These are phyloP conservation scores for Acanthiza pusilla DNA, from an alignment of 2,797 vertebrate species.

Conservation along the genomic window DNA sequence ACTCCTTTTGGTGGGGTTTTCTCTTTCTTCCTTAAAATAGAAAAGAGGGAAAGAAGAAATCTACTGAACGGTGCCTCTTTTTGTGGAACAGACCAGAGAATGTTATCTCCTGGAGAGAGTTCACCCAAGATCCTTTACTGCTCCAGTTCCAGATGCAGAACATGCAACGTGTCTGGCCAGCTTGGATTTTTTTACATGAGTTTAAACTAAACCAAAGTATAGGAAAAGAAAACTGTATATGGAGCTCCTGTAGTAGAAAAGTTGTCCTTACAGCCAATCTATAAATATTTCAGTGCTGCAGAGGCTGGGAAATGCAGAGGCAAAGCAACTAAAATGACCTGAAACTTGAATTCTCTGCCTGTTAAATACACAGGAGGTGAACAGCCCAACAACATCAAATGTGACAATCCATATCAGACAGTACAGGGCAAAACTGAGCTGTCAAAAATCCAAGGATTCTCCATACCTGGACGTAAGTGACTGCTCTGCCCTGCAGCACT, in stretches of 20 bases:
- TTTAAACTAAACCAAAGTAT: background rate
- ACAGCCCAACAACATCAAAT: background rate
- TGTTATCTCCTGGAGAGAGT: background rate
- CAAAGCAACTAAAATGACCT: background rate
- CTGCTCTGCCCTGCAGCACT: background rate
- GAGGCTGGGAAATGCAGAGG: background rate
- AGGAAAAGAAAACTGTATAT: background rate
- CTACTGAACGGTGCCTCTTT: background rate
- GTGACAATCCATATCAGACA: rapidly evolving
- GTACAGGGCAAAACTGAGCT: background rate
- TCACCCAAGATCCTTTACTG: background rate
- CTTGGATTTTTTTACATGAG: background rate
- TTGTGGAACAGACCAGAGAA: background rate
- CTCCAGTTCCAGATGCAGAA: background rate
- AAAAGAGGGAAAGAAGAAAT: background rate
- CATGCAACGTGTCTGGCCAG: background rate
- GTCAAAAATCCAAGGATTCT: background rate
- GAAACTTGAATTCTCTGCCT: background rate
- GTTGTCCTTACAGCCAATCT: background rate
- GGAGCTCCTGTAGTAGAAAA: background rate
- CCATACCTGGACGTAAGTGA: background rate
- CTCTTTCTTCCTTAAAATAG: slow-evolving; percentile 84
- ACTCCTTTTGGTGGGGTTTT: slow-evolving; percentile 89
- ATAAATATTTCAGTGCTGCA: background rate
- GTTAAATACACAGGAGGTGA: background rate